Evolutionary conservation across 2,113 vertebrate genomes (phyloP).

Genomic region (Aepyceros melampus): DNA sequence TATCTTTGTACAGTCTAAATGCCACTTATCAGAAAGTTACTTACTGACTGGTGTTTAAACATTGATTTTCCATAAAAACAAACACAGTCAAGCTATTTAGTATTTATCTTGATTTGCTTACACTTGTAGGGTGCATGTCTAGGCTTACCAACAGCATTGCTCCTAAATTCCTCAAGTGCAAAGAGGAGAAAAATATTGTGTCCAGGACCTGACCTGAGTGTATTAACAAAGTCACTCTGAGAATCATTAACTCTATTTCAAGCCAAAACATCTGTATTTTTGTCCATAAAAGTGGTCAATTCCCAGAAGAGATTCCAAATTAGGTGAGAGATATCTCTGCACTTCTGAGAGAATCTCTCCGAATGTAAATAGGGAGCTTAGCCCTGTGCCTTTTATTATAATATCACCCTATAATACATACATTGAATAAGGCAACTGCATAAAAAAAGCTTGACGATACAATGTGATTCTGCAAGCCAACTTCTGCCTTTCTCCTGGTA

Average conservation of each 20-base stretch:
- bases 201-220: neutral
- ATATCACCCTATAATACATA: neutral
- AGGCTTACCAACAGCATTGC: neutral
- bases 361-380: neutral
- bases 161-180: neutral
- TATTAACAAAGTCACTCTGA: neutral
- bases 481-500: neutral
- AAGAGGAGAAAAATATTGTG: neutral
- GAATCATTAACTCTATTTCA: neutral
- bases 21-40: slow-evolving; percentile 5
- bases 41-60: neutral
- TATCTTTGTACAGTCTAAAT: neutral
- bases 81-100: neutral
- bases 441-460: neutral
- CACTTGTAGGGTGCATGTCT: neutral
- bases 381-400: neutral
- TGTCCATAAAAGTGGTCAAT: neutral
- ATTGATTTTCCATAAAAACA: neutral
- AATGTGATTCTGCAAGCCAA: neutral
- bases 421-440: neutral
- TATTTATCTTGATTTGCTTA: neutral
- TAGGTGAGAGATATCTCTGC: neutral
- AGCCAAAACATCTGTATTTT: neutral
- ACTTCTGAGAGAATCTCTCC: neutral
- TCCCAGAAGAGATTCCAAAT: neutral